phyloP scores from a whole-genome alignment of 2,797 vertebrate species.

The Eospalax fontanierii region DNA sequence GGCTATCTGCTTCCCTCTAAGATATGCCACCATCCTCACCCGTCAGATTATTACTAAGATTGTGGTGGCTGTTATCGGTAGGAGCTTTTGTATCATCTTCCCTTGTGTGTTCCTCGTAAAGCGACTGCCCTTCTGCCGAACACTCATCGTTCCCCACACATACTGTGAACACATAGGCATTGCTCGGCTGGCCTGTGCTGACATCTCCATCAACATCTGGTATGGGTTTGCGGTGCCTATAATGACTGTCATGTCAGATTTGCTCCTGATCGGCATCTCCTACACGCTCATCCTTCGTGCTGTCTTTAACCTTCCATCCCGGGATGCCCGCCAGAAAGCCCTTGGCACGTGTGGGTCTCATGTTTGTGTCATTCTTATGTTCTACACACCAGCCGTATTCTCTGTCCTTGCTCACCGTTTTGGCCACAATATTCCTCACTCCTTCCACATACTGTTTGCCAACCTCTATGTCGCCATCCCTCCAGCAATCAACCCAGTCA shows the following conservation, averaged over 20 bases:
- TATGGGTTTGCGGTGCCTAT: conserved; percentile 63
- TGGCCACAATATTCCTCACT: conserved; percentile 58
- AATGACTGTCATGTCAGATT: conserved; percentile 65
- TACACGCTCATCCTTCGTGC: conserved; percentile 64
- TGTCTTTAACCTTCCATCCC: conserved; percentile 66
- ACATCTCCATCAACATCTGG: conserved; percentile 77
- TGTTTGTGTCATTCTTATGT: conserved; percentile 71
- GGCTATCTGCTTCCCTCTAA: conserved; percentile 73
- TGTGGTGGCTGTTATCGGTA: not conserved
- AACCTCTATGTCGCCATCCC: conserved; percentile 71
- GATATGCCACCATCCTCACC: conserved; percentile 57
- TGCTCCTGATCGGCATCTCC: conserved; percentile 73
- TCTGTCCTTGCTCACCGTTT: conserved; percentile 72
- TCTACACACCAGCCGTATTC: conserved; percentile 64
- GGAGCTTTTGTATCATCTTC: conserved; percentile 72
- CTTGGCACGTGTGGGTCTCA: conserved; percentile 78
- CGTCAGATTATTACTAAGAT: conserved; percentile 20
- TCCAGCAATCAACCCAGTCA: conserved; percentile 73
- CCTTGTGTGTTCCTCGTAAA: conserved; percentile 69
- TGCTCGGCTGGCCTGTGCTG: conserved; percentile 43
- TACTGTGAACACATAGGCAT: conserved; percentile 78
- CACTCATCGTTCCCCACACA: conserved; percentile 53
- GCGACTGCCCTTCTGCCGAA: conserved; percentile 70
- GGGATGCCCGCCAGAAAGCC: conserved; percentile 49
- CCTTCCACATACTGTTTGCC: conserved; percentile 77